Base-by-base conservation (phyloP, 2,797 vertebrate species). In the Hephaestus fuliginosus region DNA sequence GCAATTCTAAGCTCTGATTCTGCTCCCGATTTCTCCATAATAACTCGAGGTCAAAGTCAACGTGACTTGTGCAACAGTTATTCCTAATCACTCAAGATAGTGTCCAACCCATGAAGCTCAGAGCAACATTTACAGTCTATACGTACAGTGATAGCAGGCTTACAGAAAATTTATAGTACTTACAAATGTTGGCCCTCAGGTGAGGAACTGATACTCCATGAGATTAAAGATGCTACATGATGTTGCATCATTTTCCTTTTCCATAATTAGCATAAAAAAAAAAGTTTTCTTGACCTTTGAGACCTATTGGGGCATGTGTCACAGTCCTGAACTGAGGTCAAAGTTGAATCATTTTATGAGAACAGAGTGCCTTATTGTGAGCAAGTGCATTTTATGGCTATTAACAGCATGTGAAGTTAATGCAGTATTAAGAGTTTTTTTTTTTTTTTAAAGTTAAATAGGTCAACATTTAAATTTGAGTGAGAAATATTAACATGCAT, bases 21-120 rank as follows among this genome's bases (percentile, higher is more conserved):
- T 7, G n/a, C 25, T 30, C 22, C 12, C 18, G 1, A 25, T 7
- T 9, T 57, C 3, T 48, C 28, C 8, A 41, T 22, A 18, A 52
- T 11, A 58, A 70, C 71, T 44, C 2, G 6, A 81, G 90, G 75
- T 86, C 90, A 91, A 93, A 92, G 93, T 93, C 92, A 61, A 74
- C 63, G 2, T 3, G 15, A 76, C 41, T 92, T 89, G 78, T 46
- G 71, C 67, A 92, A 88, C 41, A 52, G 4, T 41, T 41, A 12
- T 1, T 68, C 13, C 57, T 60, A 60, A 49, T 85, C 30, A 52
- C 33, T 75, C 0, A 30, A 78, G 77, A 71, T 69, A 39, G 33
- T 68, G 49, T 44, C 7, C 3, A 68, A n/a, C 14, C 22, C 13
- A 18, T 30, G 13, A 73, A 71, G 17, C 25, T 14, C 1, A 55